A percentile compares a stretch with the other conserved stretches of the same genome.
Evolutionary conservation across 2,113 vertebrate genomes (phyloP).

Genomic region (Phyllostomus hastatus): DNA sequence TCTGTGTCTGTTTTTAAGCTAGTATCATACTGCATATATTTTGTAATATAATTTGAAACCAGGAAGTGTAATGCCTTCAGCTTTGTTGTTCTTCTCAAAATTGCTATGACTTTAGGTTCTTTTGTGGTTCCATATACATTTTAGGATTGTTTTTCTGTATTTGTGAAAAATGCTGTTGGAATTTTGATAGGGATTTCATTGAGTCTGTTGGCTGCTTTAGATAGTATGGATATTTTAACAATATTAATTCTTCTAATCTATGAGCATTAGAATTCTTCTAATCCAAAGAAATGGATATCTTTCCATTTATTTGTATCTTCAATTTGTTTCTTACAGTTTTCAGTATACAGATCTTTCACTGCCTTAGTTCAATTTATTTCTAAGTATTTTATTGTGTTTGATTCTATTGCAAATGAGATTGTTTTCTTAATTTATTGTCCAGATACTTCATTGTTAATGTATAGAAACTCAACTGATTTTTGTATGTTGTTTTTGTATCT

Average conservation of each 20-base stretch:
- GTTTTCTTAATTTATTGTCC: not conserved
- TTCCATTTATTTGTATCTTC: not conserved
- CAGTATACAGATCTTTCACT: not conserved
- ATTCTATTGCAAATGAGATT: not conserved
- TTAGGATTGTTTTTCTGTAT: not conserved
- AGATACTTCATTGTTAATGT: not conserved
- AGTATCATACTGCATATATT: not conserved
- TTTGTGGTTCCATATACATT: not conserved
- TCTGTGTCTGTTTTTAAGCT: not conserved
- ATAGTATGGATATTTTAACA: not conserved
- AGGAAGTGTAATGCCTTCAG: not conserved
- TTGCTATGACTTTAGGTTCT: not conserved
- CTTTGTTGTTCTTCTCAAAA: not conserved
- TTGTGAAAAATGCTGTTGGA: not conserved
- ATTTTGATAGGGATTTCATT: not conserved
- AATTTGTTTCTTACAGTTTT: not conserved
- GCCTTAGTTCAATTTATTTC: not conserved
- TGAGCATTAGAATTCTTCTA: not conserved
- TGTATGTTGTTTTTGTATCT: not conserved
- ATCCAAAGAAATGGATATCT: not conserved
- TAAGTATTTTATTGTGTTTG: not conserved
- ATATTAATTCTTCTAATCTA: not conserved
- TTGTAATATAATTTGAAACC: not conserved
- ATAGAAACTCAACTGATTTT: not conserved
- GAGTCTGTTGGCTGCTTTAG: not conserved